These are phyloP conservation scores for Zoanthus sansibaricus DNA, from an alignment of 92 coral and sea anemone species.

Conservation along the genomic window DNA sequence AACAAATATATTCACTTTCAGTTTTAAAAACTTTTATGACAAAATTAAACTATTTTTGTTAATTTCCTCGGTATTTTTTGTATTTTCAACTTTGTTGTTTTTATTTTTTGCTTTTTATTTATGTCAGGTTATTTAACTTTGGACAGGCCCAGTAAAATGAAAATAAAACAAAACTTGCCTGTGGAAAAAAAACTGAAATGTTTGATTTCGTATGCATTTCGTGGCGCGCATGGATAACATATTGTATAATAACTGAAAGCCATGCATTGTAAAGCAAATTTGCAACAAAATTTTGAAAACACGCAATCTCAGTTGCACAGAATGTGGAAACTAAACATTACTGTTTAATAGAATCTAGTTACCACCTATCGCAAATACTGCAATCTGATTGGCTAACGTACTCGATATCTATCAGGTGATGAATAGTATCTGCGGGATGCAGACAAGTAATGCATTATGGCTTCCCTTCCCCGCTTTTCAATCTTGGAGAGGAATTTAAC, in stretches of 20 bases:
- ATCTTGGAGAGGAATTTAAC: too few relatives aligned
- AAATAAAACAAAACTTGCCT: neutral
- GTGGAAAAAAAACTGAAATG: neutral
- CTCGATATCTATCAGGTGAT: too few relatives aligned
- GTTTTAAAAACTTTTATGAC: slow-evolving; percentile 2
- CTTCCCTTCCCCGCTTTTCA: too few relatives aligned
- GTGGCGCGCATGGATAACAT: neutral
- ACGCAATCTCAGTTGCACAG: slow-evolving; percentile 6
- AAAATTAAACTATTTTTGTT: too few relatives aligned
- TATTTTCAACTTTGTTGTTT: neutral
- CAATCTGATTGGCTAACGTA: too few relatives aligned
- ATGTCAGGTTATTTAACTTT: neutral
- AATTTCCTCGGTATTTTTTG: too few relatives aligned
- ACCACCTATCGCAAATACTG: too few relatives aligned
- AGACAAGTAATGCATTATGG: too few relatives aligned
- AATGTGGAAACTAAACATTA: neutral
- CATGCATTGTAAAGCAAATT: neutral
- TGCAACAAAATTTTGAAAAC: neutral
- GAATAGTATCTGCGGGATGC: too few relatives aligned
- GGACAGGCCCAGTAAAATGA: neutral
- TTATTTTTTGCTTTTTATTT: neutral
- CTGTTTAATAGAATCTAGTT: too few relatives aligned
- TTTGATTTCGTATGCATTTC: slow-evolving; percentile 3
- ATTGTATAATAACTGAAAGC: neutral
- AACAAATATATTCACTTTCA: slow-evolving; percentile 2